phyloP scores from a whole-genome alignment of 2,888 invertebrate species.

The Cyrtodaria siliqua region DNA sequence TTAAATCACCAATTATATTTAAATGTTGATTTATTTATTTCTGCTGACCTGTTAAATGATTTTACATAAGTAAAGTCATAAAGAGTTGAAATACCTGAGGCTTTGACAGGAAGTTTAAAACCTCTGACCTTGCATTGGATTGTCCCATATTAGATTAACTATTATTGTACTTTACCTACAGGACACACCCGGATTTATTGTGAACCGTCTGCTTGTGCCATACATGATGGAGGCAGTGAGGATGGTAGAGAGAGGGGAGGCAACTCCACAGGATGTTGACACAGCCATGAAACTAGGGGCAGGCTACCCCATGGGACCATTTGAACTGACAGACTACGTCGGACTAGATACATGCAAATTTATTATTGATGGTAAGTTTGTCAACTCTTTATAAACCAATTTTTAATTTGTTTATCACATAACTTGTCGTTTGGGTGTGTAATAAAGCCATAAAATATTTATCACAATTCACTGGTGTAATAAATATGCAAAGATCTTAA shows the following conservation, averaged over 20 bases:
- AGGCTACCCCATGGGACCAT: constrained; percentile 94
- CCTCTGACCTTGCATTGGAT: background rate
- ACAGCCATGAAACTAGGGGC: constrained; percentile 96
- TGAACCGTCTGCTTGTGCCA: constrained; percentile 94
- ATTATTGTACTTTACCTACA: constrained; percentile 73
- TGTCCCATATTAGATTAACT: background rate
- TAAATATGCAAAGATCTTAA: too few species aligned
- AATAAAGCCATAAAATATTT: too few species aligned
- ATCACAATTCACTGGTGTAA: too few species aligned
- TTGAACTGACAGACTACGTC: constrained; percentile 94
- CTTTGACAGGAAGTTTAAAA: too few species aligned
- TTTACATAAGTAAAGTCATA: too few species aligned
- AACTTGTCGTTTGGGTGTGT: too few species aligned
- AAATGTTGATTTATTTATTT: too few species aligned
- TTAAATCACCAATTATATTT: too few species aligned
- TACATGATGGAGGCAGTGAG: constrained; percentile 93
- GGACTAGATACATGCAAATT: constrained; percentile 93
- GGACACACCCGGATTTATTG: constrained; percentile 97
- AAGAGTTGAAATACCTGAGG: background rate
- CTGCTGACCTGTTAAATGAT: too few species aligned
- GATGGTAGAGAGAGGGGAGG: constrained; percentile 92
- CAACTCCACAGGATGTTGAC: constrained; percentile 92
- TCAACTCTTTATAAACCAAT: too few species aligned
- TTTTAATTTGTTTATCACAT: too few species aligned
- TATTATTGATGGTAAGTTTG: constrained; percentile 89